These are phyloP conservation scores for Sebastes elongatus DNA, from an alignment of 2,797 vertebrate genomes.

Conservation along the genomic window DNA sequence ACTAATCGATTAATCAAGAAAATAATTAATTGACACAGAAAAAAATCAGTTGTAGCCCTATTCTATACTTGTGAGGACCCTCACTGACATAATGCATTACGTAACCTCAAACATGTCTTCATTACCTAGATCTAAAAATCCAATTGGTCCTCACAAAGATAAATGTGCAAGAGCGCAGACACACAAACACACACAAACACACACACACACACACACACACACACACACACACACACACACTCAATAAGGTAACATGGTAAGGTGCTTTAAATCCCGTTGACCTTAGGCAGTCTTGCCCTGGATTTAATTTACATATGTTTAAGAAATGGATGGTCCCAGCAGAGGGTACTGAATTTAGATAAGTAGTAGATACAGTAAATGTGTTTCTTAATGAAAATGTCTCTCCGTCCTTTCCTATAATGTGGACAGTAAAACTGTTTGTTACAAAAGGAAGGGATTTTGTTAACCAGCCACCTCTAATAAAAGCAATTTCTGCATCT, in stretches of 20 bases:
- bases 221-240: not conserved
- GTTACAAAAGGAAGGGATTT: not conserved
- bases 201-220: not conserved
- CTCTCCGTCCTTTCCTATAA: not conserved
- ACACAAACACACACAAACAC: not conserved
- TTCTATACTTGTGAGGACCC: not conserved
- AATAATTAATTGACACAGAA: no score
- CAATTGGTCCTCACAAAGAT: not conserved
- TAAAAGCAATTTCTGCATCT: not conserved
- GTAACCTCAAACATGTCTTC: not conserved
- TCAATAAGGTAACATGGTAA: not conserved
- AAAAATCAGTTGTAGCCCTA: no score
- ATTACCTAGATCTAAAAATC: not conserved
- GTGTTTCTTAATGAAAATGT: conserved; percentile 7
- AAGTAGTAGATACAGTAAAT: conserved; percentile 11
- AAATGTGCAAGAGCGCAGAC: not conserved
- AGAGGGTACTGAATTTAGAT: not conserved
- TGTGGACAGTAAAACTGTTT: not conserved
- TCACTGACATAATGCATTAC: no score
- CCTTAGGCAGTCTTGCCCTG: conserved; percentile 13
- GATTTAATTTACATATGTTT: conserved; percentile 35
- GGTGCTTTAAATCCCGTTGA: conserved; percentile 25
- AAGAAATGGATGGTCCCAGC: not conserved
- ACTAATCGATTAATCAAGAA: no score
- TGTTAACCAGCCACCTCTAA: not conserved